Conservation (phyloP, 2,888 invertebrate species). For the Drosophila flavopinicola region DNA sequence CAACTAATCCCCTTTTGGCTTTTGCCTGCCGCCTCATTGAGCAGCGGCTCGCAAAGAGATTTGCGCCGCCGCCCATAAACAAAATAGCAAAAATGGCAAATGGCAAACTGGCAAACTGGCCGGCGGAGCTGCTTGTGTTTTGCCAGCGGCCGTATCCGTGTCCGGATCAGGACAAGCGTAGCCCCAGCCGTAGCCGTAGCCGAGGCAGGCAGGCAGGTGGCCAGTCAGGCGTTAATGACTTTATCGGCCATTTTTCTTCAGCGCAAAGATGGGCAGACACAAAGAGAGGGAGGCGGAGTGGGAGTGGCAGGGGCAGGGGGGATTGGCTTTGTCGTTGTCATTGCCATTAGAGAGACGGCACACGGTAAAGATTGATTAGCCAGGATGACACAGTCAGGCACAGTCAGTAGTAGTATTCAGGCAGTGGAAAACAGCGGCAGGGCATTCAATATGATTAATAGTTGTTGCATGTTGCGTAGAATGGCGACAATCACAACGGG, state of each 20-base stretch:
- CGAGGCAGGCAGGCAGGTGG: slow-evolving; percentile 59
- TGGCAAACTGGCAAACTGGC: slow-evolving; percentile 67
- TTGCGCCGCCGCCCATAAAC: slow-evolving; percentile 67
- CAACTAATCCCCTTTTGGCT: slow-evolving; percentile 79
- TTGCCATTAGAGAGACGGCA: slow-evolving; percentile 58
- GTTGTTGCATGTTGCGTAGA: slow-evolving; percentile 72
- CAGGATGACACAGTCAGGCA: slow-evolving; percentile 62
- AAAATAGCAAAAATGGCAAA: slow-evolving; percentile 67
- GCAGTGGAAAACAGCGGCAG: not conserved
- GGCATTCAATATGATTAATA: slow-evolving; percentile 75
- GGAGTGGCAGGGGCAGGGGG: slow-evolving; percentile 19
- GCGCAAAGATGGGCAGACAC: slow-evolving; percentile 19
- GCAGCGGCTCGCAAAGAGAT: slow-evolving; percentile 63
- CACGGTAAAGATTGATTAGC: slow-evolving; percentile 72
- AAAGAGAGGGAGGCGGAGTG: slow-evolving; percentile 4
- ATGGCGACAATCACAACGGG: slow-evolving; percentile 51
- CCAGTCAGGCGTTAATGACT: slow-evolving; percentile 77
- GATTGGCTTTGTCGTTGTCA: slow-evolving; percentile 58
- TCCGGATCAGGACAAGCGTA: slow-evolving; percentile 35
- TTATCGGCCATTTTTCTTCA: slow-evolving; percentile 74
- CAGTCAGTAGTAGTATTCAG: slow-evolving; percentile 10
- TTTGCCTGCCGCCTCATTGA: slow-evolving; percentile 79
- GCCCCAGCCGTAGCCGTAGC: slow-evolving; percentile 36
- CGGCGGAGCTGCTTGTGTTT: slow-evolving; percentile 5
- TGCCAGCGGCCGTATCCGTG: slow-evolving; percentile 31